Evolutionary conservation across 2,113 vertebrate species (phyloP).

Genomic region (Osmerus mordax): DNA sequence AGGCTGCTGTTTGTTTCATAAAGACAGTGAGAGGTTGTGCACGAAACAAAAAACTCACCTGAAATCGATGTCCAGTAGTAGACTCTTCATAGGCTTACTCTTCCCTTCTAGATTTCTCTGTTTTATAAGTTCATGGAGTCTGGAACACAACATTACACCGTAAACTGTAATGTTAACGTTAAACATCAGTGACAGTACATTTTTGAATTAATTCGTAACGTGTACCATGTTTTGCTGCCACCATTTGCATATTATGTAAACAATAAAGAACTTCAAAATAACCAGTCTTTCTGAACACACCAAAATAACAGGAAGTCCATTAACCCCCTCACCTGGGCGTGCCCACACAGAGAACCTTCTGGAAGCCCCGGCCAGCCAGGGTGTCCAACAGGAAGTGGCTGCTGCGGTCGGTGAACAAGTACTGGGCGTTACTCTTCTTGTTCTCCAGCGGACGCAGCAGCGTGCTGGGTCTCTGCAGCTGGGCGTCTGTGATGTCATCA

Average conservation of each 20-base stretch:
- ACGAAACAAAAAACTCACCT: constrained; percentile 68
- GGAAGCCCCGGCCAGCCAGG: constrained; percentile 76
- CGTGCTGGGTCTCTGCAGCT: constrained; percentile 79
- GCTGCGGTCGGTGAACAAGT: constrained; percentile 88
- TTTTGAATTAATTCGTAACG: too few species aligned
- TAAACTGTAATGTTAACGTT: too few species aligned
- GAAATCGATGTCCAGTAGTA: constrained; percentile 94
- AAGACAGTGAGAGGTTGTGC: not conserved
- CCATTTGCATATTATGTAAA: too few species aligned
- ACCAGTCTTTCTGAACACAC: not conserved
- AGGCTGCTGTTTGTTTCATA: not conserved
- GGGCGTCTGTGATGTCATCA: constrained; percentile 63
- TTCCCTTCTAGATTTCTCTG: constrained; percentile 66
- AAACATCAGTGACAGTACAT: too few species aligned
- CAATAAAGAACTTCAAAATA: not conserved
- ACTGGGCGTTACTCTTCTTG: constrained; percentile 94
- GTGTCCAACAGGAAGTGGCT: constrained; percentile 81
- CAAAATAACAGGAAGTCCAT: too few species aligned
- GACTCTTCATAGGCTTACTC: constrained; percentile 73
- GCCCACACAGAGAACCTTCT: constrained; percentile 85
- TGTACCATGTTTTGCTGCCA: too few species aligned
- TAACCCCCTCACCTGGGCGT: constrained; percentile 80
- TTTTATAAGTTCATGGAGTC: constrained; percentile 90
- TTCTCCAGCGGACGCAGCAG: constrained; percentile 84
- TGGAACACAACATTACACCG: constrained; percentile 57